phyloP scores from a whole-genome alignment of 2,113 vertebrate species.

The Sebastes fasciatus region DNA sequence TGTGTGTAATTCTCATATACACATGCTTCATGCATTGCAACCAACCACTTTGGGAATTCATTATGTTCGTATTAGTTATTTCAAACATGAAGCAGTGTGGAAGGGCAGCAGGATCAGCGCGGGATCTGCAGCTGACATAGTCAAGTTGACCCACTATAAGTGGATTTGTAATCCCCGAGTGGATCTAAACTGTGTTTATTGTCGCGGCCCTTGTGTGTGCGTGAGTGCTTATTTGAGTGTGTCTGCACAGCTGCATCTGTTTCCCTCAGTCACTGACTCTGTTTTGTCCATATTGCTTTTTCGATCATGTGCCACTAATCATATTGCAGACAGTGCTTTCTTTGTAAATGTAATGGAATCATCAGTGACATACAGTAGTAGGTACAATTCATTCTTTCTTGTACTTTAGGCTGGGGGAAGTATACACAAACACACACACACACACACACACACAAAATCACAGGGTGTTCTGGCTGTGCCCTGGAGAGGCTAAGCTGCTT shows the following conservation, averaged over 20 bases:
- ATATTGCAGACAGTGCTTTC: slow-evolving; percentile 19
- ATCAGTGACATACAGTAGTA: slow-evolving; percentile 21
- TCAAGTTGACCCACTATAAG: slow-evolving; percentile 75
- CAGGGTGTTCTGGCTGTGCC: slow-evolving; percentile 55
- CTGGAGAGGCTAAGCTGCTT: slow-evolving; percentile 75
- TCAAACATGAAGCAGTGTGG: slow-evolving; percentile 56
- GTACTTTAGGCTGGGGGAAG: slow-evolving; percentile 10
- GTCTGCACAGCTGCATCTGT: slow-evolving; percentile 70
- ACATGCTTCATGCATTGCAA: slow-evolving; percentile 6
- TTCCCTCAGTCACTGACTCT: slow-evolving; percentile 48
- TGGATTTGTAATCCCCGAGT: slow-evolving; percentile 81
- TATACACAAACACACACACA: slow-evolving; percentile 44
- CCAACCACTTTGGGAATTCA: slow-evolving; percentile 43
- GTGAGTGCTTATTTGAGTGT: slow-evolving; percentile 52
- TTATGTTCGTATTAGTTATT: slow-evolving; percentile 38
- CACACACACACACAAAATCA: slow-evolving; percentile 43
- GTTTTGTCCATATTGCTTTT: slow-evolving; percentile 44
- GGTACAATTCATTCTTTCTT: slow-evolving; percentile 21
- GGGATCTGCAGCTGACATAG: slow-evolving; percentile 71
- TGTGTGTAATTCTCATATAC: slow-evolving; percentile 8
- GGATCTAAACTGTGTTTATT: slow-evolving; percentile 80
- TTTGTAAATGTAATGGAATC: slow-evolving; percentile 21
- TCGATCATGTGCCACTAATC: slow-evolving; percentile 53
- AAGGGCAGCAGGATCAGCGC: slow-evolving; percentile 60
- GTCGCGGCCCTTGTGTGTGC: slow-evolving; percentile 48